Evolutionary conservation across 1,140 invertebrate species (phyloP).

Genomic region (Chironomus tepperi): DNA sequence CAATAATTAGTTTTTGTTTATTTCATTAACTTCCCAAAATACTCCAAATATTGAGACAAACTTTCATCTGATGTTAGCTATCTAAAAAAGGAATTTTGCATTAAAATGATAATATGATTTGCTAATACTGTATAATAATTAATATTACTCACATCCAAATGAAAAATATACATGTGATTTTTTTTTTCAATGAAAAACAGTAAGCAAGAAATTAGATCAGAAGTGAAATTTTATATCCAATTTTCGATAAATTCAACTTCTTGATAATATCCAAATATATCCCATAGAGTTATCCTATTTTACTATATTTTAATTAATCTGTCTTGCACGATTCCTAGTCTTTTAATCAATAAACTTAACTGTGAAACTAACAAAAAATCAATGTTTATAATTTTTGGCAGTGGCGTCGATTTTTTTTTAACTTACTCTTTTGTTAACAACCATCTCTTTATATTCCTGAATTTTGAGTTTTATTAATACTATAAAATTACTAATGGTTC

Average conservation of each 20-base stretch:
- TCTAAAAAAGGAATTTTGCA: not conserved
- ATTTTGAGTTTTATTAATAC: too few relatives aligned
- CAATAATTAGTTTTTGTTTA: too few relatives aligned
- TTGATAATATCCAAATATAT: not conserved
- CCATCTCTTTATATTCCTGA: too few relatives aligned
- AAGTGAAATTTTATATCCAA: not conserved
- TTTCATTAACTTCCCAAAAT: not conserved
- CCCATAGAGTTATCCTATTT: not conserved
- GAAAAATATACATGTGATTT: constrained; percentile 1
- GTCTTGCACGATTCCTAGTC: not conserved
- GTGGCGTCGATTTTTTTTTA: not conserved
- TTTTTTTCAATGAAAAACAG: not conserved
- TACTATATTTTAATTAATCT: not conserved
- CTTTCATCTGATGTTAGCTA: not conserved
- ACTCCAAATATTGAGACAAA: not conserved
- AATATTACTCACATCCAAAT: not conserved
- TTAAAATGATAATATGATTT: not conserved
- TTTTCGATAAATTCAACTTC: not conserved
- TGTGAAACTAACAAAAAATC: not conserved
- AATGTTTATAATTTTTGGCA: not conserved
- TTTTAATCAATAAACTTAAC: not conserved
- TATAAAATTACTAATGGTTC: too few relatives aligned
- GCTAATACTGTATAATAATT: not conserved
- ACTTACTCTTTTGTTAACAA: not conserved
- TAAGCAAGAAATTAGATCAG: not conserved